Base-by-base conservation (phyloP, 2,888 invertebrate genomes). In the Coelinius sp. region DNA sequence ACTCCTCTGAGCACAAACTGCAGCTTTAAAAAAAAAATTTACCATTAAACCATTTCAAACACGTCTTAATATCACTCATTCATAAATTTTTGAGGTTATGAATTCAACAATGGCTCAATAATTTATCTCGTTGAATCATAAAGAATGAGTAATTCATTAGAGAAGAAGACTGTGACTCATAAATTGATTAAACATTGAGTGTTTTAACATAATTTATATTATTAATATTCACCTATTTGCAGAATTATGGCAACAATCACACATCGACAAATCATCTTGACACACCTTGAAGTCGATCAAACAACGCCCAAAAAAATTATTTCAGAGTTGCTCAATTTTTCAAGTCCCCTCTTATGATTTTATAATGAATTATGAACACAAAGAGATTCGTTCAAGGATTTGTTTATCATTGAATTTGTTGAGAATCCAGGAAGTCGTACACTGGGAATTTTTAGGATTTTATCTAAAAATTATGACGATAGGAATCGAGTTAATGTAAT, bases 1-100 rank as follows among this genome's bases (percentile, higher is more conserved):
- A 0, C 95, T 95, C 76, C 96, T 89, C 85, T 96, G 95, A 31
- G 90, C 90, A 46, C 82, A 77, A 6, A 82, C 93, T 93, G 85
- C 2, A 88, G 89, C 73, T 68, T 31, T 53, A 74, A 66, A 63
- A 65, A 44, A 14, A 12, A 41, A 69, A 20, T 64, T 64, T 44
- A 65, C 27, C 31, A 64, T 31, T 12, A 20, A n/a, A n/a, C n/a
- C n/a, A n/a, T n/a, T n/a, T n/a, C n/a, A n/a, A n/a, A n/a, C n/a
- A n/a, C n/a, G n/a, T n/a, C n/a, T n/a, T n/a, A n/a, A n/a, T n/a
- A n/a, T n/a, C n/a, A n/a, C n/a, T n/a, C n/a, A n/a, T n/a, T n/a
- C n/a, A n/a, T n/a, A n/a, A n/a, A n/a, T 27, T 65, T 24, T 44
- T 25, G 41, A 64, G 63, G 63, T 64, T 38, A 64, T n/a, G 44